phyloP scores from a whole-genome alignment of 2,797 vertebrate species.

The Enteromius mattozi region DNA sequence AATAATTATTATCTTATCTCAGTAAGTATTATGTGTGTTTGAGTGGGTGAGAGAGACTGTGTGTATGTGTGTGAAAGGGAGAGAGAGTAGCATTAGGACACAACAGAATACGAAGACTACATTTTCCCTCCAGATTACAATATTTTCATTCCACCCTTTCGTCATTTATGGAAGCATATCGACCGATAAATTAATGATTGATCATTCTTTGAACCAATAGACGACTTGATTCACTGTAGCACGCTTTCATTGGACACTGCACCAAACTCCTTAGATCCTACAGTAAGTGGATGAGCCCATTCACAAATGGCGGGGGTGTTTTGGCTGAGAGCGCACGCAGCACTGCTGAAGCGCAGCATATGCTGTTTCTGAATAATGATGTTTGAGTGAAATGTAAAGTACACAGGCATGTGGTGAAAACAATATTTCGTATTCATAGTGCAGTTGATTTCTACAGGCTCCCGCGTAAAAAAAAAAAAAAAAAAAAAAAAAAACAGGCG shows the following conservation, averaged over 20 bases:
- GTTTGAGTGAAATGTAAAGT: not conserved
- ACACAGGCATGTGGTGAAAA: not conserved
- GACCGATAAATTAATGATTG: conserved; percentile 88
- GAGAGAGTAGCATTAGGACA: not conserved
- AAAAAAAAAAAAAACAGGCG: not conserved
- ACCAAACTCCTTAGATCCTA: conserved; percentile 76
- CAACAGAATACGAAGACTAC: conserved; percentile 3
- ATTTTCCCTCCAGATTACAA: conserved; percentile 21
- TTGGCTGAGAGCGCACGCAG: conserved; percentile 4
- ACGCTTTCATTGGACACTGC: conserved; percentile 82
- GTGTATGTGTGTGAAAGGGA: not conserved
- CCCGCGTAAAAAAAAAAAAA: not conserved
- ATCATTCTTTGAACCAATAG: conserved; percentile 86
- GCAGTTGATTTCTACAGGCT: not conserved
- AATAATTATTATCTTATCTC: not conserved
- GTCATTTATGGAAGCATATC: conserved; percentile 80
- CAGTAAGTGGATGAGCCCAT: conserved; percentile 88
- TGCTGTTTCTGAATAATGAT: conserved; percentile 20
- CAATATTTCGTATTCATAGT: not conserved
- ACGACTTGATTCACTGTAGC: conserved; percentile 72
- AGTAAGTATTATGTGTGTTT: not conserved
- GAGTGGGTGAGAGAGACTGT: not conserved
- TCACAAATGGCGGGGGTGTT: conserved; percentile 73
- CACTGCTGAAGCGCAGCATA: conserved; percentile 18
- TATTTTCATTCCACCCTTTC: conserved; percentile 55